phyloP scores from a whole-genome alignment of 2,888 invertebrate species.

The Apantesis nais region DNA sequence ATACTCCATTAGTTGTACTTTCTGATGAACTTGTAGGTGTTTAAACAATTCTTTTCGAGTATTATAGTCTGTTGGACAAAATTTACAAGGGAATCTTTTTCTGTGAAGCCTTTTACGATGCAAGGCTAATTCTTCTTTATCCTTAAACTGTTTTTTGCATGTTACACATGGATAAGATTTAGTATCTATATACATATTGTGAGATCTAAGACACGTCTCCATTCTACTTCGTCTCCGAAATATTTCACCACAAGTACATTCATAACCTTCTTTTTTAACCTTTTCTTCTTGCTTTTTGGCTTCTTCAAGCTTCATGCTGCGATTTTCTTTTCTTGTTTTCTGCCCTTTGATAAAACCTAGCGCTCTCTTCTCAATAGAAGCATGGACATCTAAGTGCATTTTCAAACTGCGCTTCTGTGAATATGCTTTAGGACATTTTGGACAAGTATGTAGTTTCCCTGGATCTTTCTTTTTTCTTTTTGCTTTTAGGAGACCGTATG shows the following conservation, averaged over 20 bases:
- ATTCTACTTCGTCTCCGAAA: slow-evolving; percentile 72
- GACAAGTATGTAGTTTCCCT: slow-evolving; percentile 50
- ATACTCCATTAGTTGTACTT: slow-evolving; percentile 78
- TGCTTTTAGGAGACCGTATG: slow-evolving; percentile 67
- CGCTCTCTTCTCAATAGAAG: slow-evolving; percentile 66
- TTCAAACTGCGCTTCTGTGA: slow-evolving; percentile 46
- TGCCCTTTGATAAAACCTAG: slow-evolving; percentile 61
- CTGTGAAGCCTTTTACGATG: slow-evolving; percentile 73
- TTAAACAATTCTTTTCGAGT: slow-evolving; percentile 76
- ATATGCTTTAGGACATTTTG: slow-evolving; percentile 69
- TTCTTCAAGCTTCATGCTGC: slow-evolving; percentile 48
- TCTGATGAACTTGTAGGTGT: slow-evolving; percentile 76
- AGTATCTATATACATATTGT: slow-evolving; percentile 59
- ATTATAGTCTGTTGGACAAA: slow-evolving; percentile 79
- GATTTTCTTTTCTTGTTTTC: slow-evolving; percentile 60
- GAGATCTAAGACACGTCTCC: slow-evolving; percentile 76
- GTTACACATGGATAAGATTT: slow-evolving; percentile 64
- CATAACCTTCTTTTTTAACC: slow-evolving; percentile 65
- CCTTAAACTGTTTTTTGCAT: slow-evolving; percentile 69
- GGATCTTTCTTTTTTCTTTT: slow-evolving; percentile 51
- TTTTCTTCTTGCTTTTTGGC: slow-evolving; percentile 33
- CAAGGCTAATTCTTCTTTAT: slow-evolving; percentile 65
- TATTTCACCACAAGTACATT: slow-evolving; percentile 73
- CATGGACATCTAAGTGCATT: slow-evolving; percentile 68
- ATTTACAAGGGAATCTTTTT: slow-evolving; percentile 77